A percentile compares a stretch with the other conserved stretches of the same genome.
These are phyloP conservation scores for Orthochromis malagaraziensis DNA, from an alignment of 2,113 vertebrate species.

Conservation along the genomic window DNA sequence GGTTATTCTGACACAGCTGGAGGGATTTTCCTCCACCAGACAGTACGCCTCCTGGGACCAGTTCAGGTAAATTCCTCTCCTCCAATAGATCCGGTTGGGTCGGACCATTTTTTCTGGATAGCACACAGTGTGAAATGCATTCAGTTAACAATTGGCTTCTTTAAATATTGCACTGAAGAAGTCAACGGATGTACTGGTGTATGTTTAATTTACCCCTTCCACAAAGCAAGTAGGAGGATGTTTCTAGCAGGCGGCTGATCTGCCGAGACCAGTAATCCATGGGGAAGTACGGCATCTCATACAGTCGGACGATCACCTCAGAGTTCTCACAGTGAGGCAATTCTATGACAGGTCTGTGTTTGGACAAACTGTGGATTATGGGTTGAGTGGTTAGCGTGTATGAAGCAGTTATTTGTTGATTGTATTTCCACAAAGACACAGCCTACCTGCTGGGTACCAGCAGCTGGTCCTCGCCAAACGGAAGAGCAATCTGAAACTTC, in stretches of 20 bases:
- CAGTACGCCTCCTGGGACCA: conserved; percentile 95
- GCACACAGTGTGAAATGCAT: not conserved
- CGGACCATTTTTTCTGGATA: conserved; percentile 73
- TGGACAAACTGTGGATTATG: conserved; percentile 76
- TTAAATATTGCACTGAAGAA: not conserved
- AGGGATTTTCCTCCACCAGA: conserved; percentile 80
- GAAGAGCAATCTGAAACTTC: conserved; percentile 92
- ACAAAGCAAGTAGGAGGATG: conserved; percentile 83
- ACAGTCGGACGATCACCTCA: conserved; percentile 87
- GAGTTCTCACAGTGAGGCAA: conserved; percentile 94
- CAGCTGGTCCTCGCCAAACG: conserved; percentile 84
- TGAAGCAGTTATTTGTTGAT: not conserved
- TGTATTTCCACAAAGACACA: not conserved
- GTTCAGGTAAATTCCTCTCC: conserved; percentile 89
- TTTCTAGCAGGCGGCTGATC: conserved; percentile 88
- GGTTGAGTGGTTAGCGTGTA: not conserved
- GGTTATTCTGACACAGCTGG: conserved; percentile 88
- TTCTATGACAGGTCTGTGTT: conserved; percentile 87
- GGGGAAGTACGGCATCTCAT: conserved; percentile 96
- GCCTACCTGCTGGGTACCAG: conserved; percentile 89
- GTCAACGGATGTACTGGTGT: not conserved
- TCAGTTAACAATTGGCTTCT: not conserved
- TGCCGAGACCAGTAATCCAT: conserved; percentile 96
- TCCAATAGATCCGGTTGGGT: conserved; percentile 91
- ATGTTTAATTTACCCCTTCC: conserved; percentile 76